A percentile compares a stretch with the other conserved stretches of the same genome.
Evolutionary conservation across 2,888 invertebrate genomes (phyloP).

Genomic region (Vanessa cardui): DNA sequence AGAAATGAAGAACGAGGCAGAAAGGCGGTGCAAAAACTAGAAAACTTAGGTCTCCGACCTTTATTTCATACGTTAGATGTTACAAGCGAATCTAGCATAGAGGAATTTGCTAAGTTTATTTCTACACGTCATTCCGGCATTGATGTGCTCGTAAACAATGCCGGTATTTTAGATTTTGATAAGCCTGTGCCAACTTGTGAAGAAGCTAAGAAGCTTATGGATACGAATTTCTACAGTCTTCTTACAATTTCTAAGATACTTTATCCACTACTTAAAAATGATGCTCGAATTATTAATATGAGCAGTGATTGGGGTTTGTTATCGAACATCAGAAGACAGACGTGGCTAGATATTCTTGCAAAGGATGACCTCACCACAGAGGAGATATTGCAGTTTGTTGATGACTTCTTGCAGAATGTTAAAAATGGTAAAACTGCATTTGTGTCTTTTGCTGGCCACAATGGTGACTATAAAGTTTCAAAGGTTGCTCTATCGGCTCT

Average conservation of each 20-base stretch:
- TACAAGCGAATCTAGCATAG: conserved; percentile 84
- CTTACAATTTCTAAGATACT: conserved; percentile 85
- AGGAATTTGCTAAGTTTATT: conserved; percentile 83
- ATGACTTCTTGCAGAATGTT: conserved; percentile 82
- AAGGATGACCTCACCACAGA: conserved; percentile 77
- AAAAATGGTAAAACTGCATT: conserved; percentile 71
- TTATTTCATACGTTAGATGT: conserved; percentile 88
- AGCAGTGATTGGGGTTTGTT: conserved; percentile 84
- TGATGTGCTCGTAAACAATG: conserved; percentile 90
- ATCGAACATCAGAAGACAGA: conserved; percentile 73
- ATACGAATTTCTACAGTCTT: conserved; percentile 88
- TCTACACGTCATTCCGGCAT: conserved; percentile 85
- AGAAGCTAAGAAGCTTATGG: conserved; percentile 88
- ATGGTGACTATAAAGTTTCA: conserved; percentile 78
- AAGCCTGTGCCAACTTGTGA: conserved; percentile 84
- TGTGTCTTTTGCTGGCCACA: conserved; percentile 72
- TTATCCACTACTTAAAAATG: conserved; percentile 86
- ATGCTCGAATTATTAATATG: conserved; percentile 90
- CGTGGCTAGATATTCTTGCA: conserved; percentile 70
- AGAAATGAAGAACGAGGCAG: conserved; percentile 84
- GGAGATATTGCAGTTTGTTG: conserved; percentile 79
- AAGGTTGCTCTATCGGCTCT: conserved; percentile 77
- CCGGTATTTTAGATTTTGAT: conserved; percentile 87
- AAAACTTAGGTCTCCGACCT: conserved; percentile 82
- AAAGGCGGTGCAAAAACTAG: conserved; percentile 84